Conservation (phyloP, 2,113 vertebrate genomes). For the Aspiorhynchus laticeps region DNA sequence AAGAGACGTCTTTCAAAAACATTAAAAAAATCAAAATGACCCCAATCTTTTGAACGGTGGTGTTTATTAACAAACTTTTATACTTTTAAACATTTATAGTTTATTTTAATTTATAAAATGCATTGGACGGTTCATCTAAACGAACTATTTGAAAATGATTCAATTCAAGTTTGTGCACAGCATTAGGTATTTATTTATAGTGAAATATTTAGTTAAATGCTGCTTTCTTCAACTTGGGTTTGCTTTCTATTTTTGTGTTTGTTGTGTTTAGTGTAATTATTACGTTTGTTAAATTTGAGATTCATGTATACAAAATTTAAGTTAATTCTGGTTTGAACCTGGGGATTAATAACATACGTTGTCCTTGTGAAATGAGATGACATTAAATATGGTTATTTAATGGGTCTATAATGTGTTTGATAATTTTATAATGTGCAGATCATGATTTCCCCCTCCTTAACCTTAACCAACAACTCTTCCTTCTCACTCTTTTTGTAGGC, state of each 20-base stretch:
- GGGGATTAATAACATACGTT: not conserved
- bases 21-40: no score
- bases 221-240: not conserved
- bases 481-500: conserved; percentile 71
- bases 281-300: not conserved
- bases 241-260: not conserved
- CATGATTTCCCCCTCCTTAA: no score
- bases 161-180: not conserved
- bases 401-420: no score
- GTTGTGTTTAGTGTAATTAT: not conserved
- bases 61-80: not conserved
- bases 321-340: not conserved
- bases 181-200: not conserved
- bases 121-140: not conserved
- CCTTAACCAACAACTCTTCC: not conserved
- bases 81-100: no score
- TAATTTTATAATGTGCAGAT: no score
- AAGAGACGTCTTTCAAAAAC: no score
- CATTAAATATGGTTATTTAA: not conserved
- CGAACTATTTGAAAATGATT: not conserved
- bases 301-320: not conserved
- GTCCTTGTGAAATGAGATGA: not conserved
- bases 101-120: not conserved
- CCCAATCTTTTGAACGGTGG: not conserved
- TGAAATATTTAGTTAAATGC: not conserved